These are phyloP conservation scores for Catostomus latipinnis DNA, from an alignment of 2,797 vertebrate genomes.

Conservation along the genomic window DNA sequence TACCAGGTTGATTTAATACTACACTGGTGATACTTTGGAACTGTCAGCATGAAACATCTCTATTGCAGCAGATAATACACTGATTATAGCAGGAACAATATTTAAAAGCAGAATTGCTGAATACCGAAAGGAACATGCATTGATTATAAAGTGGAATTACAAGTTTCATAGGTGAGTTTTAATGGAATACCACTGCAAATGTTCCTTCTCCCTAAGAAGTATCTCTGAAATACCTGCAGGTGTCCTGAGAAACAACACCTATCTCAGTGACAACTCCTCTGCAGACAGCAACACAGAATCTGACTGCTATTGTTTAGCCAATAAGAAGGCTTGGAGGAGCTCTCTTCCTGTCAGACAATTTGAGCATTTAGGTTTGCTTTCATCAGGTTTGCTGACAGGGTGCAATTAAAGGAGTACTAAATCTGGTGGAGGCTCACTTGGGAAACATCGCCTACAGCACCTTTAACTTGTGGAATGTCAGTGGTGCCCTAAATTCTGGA, in stretches of 20 bases:
- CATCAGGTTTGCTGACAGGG: background rate
- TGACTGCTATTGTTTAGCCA: background rate
- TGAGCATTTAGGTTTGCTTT: background rate
- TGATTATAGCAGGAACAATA: background rate
- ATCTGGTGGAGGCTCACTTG: background rate
- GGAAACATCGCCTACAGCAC: background rate
- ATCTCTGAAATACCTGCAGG: background rate
- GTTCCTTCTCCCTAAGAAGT: background rate
- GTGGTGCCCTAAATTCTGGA: background rate
- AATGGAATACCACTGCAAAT: background rate
- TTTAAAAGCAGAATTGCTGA: background rate
- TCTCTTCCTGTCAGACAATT: background rate
- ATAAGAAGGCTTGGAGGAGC: background rate
- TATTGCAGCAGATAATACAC: background rate
- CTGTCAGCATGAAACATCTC: no score
- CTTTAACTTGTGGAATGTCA: slow-evolving; percentile 33
- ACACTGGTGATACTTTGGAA: background rate
- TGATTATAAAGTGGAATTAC: background rate
- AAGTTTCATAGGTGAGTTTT: background rate
- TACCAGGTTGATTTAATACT: background rate
- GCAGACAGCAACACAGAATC: background rate
- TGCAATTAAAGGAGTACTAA: background rate
- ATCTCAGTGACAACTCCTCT: background rate
- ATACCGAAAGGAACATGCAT: background rate
- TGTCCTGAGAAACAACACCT: background rate